Evolutionary conservation across 35 echinoderm and acorn worm genomes (phyloP).

Genomic region (Apostichopus californicus): DNA sequence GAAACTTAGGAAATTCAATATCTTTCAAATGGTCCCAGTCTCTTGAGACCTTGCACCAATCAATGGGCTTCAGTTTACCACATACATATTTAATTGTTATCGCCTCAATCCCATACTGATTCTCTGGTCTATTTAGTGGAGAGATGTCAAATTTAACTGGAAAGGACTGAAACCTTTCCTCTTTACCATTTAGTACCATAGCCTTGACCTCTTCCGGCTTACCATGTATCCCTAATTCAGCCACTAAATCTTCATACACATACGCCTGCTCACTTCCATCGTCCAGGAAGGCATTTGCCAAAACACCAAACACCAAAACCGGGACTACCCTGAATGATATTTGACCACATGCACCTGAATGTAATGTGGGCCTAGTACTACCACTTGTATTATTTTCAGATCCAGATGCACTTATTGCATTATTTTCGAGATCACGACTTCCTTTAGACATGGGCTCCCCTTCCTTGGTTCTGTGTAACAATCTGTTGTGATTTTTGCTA

Average conservation of each 20-base stretch:
- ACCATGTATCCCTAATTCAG: background rate
- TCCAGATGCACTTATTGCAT: background rate
- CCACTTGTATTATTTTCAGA: background rate
- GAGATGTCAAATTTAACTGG: no score
- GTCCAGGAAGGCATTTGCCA: slow-evolving; percentile 38
- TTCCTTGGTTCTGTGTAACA: no score
- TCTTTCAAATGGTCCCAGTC: slow-evolving; percentile 28
- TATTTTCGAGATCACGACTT: background rate
- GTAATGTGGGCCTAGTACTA: slow-evolving; percentile 1
- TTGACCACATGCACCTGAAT: background rate
- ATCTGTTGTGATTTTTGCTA: no score
- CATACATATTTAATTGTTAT: slow-evolving; percentile 31
- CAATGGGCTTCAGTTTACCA: background rate
- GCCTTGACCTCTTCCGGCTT: slow-evolving; percentile 1
- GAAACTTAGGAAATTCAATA: slow-evolving; percentile 37
- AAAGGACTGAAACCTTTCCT: no score
- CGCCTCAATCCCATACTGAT: no score
- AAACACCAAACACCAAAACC: background rate
- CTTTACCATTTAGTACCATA: no score
- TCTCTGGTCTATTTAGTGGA: background rate
- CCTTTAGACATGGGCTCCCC: background rate
- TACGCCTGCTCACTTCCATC: slow-evolving; percentile 44
- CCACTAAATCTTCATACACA: slow-evolving; percentile 18
- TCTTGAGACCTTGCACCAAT: slow-evolving; percentile 12
- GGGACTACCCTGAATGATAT: slow-evolving; percentile 18